phyloP scores from a whole-genome alignment of 2,113 vertebrate genomes.

The Oncorhynchus gorbuscha region DNA sequence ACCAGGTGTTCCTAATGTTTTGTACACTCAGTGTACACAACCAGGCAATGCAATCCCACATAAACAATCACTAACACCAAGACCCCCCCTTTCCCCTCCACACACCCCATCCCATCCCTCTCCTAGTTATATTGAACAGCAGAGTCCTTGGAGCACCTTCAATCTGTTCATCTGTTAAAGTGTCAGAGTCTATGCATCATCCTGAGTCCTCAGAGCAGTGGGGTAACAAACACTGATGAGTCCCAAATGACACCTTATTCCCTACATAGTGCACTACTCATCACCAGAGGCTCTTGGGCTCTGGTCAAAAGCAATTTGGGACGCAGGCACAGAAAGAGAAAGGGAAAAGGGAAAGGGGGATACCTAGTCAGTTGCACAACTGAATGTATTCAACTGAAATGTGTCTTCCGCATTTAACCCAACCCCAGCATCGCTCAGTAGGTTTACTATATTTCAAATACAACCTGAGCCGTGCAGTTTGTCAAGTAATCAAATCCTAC shows the following conservation, averaged over 20 bases:
- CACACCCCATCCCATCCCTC: conserved; percentile 29
- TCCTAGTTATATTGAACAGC: conserved; percentile 69
- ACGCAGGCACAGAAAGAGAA: not conserved
- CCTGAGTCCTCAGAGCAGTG: conserved; percentile 51
- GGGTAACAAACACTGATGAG: conserved; percentile 30
- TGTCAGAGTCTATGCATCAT: conserved; percentile 75
- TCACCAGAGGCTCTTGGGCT: too few species aligned
- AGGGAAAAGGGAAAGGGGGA: too few species aligned
- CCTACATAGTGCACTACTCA: conserved; percentile 4
- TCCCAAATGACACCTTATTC: conserved; percentile 30
- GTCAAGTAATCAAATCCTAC: conserved; percentile 64
- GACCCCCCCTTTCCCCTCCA: too few species aligned
- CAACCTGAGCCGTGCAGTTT: conserved; percentile 36
- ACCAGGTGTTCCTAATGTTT: too few species aligned
- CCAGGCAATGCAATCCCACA: too few species aligned
- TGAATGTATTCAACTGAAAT: too few species aligned
- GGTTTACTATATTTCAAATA: conserved; percentile 70
- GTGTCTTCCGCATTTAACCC: too few species aligned
- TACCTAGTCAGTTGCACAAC: too few species aligned
- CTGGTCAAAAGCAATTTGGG: conserved; percentile 10
- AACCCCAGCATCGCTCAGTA: conserved; percentile 18
- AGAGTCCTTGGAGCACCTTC: conserved; percentile 70
- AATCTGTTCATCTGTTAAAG: conserved; percentile 79
- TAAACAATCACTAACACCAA: too few species aligned
- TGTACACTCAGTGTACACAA: too few species aligned